phyloP scores from a whole-genome alignment of 2,797 vertebrate species.

The Perodicticus potto region DNA sequence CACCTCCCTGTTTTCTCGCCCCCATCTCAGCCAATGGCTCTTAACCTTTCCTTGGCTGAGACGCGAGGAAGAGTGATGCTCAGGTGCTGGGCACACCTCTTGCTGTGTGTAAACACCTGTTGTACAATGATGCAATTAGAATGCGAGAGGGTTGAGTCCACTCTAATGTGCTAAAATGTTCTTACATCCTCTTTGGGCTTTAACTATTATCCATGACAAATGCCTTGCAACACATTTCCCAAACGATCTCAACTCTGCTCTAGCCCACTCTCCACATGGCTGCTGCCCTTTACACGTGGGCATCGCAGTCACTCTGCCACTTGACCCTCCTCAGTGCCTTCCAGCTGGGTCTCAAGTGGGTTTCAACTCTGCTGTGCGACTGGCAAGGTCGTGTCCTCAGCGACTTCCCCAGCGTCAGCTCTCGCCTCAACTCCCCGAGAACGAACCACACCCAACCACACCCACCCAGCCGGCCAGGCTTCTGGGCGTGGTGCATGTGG shows the following conservation, averaged over 20 bases:
- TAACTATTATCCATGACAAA: slow-evolving; percentile 28
- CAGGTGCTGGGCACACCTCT: neutral
- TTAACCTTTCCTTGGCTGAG: neutral
- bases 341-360: neutral
- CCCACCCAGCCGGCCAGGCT: neutral
- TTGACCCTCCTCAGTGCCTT: neutral
- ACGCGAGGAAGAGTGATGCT: neutral
- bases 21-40: neutral
- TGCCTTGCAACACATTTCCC: neutral
- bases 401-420: neutral
- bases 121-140: neutral
- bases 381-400: neutral
- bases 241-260: neutral
- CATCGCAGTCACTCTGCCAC: neutral
- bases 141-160: slow-evolving; percentile 19
- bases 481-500: neutral
- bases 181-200: neutral
- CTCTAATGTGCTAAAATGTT: slow-evolving; percentile 13
- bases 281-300: neutral
- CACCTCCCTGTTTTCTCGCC: neutral
- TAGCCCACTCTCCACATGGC: neutral
- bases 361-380: neutral
- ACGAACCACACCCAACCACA: neutral
- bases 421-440: neutral
- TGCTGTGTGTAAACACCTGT: neutral